Evolutionary conservation across 1,140 invertebrate species (phyloP).

Genomic region (Anastatus disparis): DNA sequence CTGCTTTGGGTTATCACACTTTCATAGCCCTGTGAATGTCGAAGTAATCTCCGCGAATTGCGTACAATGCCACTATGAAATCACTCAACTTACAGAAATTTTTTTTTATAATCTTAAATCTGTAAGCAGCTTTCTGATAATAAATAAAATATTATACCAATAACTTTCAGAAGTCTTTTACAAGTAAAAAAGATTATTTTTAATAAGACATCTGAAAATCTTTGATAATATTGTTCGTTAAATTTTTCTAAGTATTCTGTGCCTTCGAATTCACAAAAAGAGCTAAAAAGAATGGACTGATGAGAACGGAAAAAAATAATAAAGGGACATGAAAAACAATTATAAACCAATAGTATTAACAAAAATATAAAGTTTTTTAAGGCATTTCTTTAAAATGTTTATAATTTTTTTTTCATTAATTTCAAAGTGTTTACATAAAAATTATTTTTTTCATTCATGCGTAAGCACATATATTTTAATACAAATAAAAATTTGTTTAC

Average conservation of each 20-base stretch:
- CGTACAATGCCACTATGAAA: neutral
- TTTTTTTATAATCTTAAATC: neutral
- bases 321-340: neutral
- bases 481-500: slow-evolving; percentile 10
- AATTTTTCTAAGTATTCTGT: neutral
- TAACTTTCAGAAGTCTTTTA: slow-evolving; percentile 3
- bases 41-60: neutral
- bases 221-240: neutral
- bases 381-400: slow-evolving; percentile 10
- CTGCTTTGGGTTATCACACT: slow-evolving; percentile 12
- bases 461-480: neutral
- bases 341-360: neutral
- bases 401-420: neutral
- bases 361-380: slow-evolving; percentile 10
- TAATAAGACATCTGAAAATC: neutral
- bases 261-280: slow-evolving; percentile 1
- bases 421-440: neutral
- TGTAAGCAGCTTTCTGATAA: neutral
- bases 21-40: slow-evolving; percentile 27
- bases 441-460: neutral
- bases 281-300: neutral
- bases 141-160: neutral
- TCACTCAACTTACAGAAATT: neutral
- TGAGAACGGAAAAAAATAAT: too few species aligned
- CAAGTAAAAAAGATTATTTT: neutral